Percentiles rank a stretch among this genome's conserved stretches.
Evolutionary conservation across 2,888 invertebrate species (phyloP).

Genomic region (Pocota personata): DNA sequence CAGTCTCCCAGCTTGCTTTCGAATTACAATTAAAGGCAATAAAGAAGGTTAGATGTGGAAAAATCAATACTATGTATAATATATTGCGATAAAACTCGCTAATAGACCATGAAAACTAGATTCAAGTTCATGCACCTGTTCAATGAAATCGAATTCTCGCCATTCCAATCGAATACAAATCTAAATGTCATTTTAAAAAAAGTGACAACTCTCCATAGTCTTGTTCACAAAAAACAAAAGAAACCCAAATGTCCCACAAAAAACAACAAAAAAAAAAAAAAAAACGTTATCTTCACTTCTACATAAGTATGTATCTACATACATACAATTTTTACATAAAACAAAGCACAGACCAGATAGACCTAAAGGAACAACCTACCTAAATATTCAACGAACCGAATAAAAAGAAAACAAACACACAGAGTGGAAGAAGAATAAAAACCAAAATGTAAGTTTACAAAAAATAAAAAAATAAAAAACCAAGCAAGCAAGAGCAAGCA

Average conservation of each 20-base stretch:
- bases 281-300: background rate
- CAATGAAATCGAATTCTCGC: background rate
- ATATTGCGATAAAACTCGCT: background rate
- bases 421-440: conserved; percentile 18
- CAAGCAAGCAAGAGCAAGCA: conserved; percentile 13
- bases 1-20: background rate
- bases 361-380: conserved; percentile 49
- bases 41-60: background rate
- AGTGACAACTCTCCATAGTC: background rate
- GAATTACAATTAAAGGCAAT: background rate
- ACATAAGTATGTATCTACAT: too few species aligned
- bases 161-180: too few species aligned
- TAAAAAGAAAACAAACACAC: conserved; percentile 22
- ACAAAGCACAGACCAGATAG: conserved; percentile 12
- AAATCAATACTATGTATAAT: background rate
- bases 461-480: conserved; percentile 14
- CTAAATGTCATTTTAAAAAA: background rate
- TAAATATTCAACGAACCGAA: conserved; percentile 57
- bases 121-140: conserved; percentile 7
- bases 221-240: conserved; percentile 15
- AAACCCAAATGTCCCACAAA: background rate
- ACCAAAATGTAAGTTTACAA: conserved; percentile 36
- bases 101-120: background rate
- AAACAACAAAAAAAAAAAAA: background rate
- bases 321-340: conserved; percentile 22